Evolutionary conservation across 2,888 invertebrate species (phyloP).

Genomic region (Allophyes oxyacanthae): DNA sequence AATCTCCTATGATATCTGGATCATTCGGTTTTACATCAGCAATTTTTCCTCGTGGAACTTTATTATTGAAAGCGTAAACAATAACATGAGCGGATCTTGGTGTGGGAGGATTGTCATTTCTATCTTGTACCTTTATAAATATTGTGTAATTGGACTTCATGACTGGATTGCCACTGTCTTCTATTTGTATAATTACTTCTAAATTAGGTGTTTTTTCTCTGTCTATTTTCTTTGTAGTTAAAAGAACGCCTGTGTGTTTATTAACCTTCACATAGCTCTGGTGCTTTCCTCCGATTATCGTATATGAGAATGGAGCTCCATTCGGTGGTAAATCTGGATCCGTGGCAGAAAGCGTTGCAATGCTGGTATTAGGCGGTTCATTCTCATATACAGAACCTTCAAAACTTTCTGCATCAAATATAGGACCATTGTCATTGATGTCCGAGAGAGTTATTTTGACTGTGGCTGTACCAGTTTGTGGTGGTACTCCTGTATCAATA

Average conservation of each 20-base stretch:
- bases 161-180: slow-evolving; percentile 95
- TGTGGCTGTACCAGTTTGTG: slow-evolving; percentile 96
- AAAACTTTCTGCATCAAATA: slow-evolving; percentile 92
- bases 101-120: slow-evolving; percentile 97
- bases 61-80: slow-evolving; percentile 93
- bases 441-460: slow-evolving; percentile 95
- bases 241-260: slow-evolving; percentile 93
- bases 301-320: slow-evolving; percentile 96
- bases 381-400: slow-evolving; percentile 96
- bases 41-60: slow-evolving; percentile 94
- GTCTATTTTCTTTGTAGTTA: slow-evolving; percentile 94
- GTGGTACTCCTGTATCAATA: slow-evolving; percentile 96
- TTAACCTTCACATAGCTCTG: slow-evolving; percentile 93
- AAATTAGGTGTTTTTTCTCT: slow-evolving; percentile 94
- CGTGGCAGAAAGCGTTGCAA: slow-evolving; percentile 95
- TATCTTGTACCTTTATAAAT: slow-evolving; percentile 93
- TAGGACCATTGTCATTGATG: slow-evolving; percentile 98
- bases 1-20: slow-evolving; percentile 96
- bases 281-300: slow-evolving; percentile 93
- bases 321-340: slow-evolving; percentile 97
- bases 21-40: slow-evolving; percentile 98
- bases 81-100: slow-evolving; percentile 94
- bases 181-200: slow-evolving; percentile 94
- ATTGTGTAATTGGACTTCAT: slow-evolving; percentile 95
- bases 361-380: slow-evolving; percentile 94